Percentiles rank a stretch among this genome's conserved stretches.
phyloP scores from a whole-genome alignment of 2,113 vertebrate genomes.

The Prionailurus bengalensis region DNA sequence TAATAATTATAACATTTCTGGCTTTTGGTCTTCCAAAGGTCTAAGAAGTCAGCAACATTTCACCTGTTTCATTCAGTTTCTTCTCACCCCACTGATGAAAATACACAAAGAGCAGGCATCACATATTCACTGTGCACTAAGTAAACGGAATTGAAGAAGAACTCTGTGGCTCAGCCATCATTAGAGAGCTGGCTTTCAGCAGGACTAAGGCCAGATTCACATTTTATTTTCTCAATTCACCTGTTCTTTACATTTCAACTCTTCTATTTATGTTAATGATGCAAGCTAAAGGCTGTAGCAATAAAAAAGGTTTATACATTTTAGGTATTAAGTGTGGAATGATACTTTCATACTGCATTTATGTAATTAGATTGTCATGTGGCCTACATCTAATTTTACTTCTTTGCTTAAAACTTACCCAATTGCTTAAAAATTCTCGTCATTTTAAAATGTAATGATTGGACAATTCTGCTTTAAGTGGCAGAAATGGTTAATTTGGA shows the following conservation, averaged over 20 bases:
- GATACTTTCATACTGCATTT: not conserved
- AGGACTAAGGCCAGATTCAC: not conserved
- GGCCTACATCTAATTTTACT: constrained; percentile 23
- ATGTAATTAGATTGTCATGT: not conserved
- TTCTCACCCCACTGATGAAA: not conserved
- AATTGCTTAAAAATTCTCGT: constrained; percentile 1
- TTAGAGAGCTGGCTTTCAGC: not conserved
- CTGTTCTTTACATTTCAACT: not conserved
- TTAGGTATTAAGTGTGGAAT: not conserved
- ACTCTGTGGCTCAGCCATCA: not conserved
- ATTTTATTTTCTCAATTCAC: not conserved
- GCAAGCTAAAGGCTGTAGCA: not conserved
- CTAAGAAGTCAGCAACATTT: not conserved
- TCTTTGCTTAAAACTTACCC: constrained; percentile 47
- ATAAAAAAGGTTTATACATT: not conserved
- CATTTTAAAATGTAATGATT: constrained; percentile 50
- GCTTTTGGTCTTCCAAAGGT: not conserved
- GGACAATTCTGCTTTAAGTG: constrained; percentile 40
- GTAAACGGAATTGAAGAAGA: not conserved
- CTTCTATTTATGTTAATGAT: not conserved
- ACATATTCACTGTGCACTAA: not conserved
- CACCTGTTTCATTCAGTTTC: not conserved
- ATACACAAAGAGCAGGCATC: not conserved
- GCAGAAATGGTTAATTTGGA: constrained; percentile 73
- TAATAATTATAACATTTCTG: not conserved